Evolutionary conservation across 2,888 invertebrate species (phyloP), one percentile per base, ranked within the genome.

Genomic region (Atethmia centrago): DNA sequence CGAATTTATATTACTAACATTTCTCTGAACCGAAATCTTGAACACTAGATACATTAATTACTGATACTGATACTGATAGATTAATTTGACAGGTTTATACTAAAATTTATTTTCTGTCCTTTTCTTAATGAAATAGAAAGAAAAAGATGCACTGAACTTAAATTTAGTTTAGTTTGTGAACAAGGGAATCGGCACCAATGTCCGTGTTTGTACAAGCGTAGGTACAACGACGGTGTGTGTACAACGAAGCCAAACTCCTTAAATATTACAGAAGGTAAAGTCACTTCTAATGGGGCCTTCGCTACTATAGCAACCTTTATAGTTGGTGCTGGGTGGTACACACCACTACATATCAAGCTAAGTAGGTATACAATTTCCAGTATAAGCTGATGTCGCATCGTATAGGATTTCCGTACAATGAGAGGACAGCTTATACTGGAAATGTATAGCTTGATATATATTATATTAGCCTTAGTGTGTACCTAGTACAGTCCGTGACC

Each of bases 361-460:
- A n/a, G n/a, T n/a, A n/a, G n/a, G n/a, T n/a, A n/a, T 73, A n/a
- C 16, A 49, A 12, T 28, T 5, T 45, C 28, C 14, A 53, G 36
- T 66, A 16, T n/a, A 65, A 19, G 3, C 45, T 77, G 28, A 14
- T 1, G 28, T 40, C 28, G 0, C 8, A 55, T n/a, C 19, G 10
- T 28, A 53, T 19, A 14, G 14, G 14, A 19, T 47, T 53, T 14
- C 14, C 14, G 2, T 53, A 40, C 1, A n/a, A 28, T 5, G 3
- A 0, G 0, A 31, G 2, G 14, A n/a, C 68, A 74, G 28, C 3
- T 49, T 7, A 21, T 59, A 10, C 14, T 47, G 36, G n/a, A 14
- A 64, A 9, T 19, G 19, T 28, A n/a, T 31, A 47, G n/a, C 28
- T 58, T 70, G 71, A 79, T 31, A 51, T n/a, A n/a, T n/a, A n/a